A percentile compares a stretch with the other conserved stretches of the same genome.
Conservation (phyloP, 2,888 invertebrate genomes). For the Drosophila hamatofila region DNA sequence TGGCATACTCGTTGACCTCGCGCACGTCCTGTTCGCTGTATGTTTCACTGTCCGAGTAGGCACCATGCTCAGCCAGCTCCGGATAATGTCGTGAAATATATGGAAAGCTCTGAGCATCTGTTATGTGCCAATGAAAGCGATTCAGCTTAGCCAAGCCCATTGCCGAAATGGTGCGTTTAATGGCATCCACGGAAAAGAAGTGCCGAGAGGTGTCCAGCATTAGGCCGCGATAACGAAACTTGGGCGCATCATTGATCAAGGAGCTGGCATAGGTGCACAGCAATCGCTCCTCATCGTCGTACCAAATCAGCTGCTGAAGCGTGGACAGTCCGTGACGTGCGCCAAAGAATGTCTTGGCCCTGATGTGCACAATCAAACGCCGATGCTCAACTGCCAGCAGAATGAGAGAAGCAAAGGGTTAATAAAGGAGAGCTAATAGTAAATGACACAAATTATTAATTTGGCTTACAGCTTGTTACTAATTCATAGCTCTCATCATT, state of each 20-base stretch:
- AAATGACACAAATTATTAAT: not conserved
- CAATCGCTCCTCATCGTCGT: slow-evolving; percentile 89
- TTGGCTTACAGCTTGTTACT: slow-evolving; percentile 86
- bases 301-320: slow-evolving; percentile 92
- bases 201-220: slow-evolving; percentile 96
- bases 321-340: slow-evolving; percentile 92
- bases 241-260: slow-evolving; percentile 91
- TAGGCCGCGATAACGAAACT: slow-evolving; percentile 92
- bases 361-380: slow-evolving; percentile 87
- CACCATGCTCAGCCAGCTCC: slow-evolving; percentile 92
- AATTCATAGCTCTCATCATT: slow-evolving; percentile 92
- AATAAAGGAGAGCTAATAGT: not conserved
- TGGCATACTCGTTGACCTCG: slow-evolving; percentile 91
- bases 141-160: slow-evolving; percentile 96
- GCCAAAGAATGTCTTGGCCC: slow-evolving; percentile 90
- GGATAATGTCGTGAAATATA: slow-evolving; percentile 91
- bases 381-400: slow-evolving; percentile 76
- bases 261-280: slow-evolving; percentile 89
- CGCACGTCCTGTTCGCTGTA: slow-evolving; percentile 90
- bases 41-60: slow-evolving; percentile 92
- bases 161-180: slow-evolving; percentile 92
- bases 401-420: not conserved
- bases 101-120: slow-evolving; percentile 97
- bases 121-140: slow-evolving; percentile 96
- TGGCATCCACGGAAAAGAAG: slow-evolving; percentile 91